Evolutionary conservation across 2,113 vertebrate species (phyloP).

Genomic region (Nibea albiflora): DNA sequence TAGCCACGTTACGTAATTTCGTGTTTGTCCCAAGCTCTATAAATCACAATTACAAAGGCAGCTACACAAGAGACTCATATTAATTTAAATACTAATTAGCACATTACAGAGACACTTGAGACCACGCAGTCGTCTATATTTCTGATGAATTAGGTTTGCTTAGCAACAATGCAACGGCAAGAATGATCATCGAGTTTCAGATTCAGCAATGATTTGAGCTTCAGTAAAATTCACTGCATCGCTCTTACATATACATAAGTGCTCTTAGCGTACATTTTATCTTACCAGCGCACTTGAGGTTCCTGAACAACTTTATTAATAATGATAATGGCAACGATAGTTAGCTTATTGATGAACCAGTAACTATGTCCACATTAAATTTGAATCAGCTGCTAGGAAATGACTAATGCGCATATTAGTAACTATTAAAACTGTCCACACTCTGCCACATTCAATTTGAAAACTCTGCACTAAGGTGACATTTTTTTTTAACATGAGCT

Average conservation of each 20-base stretch:
- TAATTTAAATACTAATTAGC: conserved; percentile 67
- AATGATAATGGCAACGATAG: not conserved
- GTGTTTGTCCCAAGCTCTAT: conserved; percentile 19
- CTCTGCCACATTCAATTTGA: too few species aligned
- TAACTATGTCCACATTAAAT: not conserved
- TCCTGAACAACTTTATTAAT: not conserved
- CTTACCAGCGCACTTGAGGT: not conserved
- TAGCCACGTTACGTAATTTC: conserved; percentile 17
- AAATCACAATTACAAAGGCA: conserved; percentile 52
- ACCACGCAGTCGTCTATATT: conserved; percentile 12
- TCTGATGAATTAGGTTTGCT: conserved; percentile 21
- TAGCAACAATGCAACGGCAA: conserved; percentile 16
- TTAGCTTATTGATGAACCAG: not conserved
- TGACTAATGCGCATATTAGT: not conserved
- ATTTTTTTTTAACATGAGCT: too few species aligned
- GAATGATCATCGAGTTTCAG: not conserved
- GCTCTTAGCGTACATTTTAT: not conserved
- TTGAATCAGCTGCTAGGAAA: not conserved
- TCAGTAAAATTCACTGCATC: not conserved
- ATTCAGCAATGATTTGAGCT: not conserved
- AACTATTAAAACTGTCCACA: not conserved
- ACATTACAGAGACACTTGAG: conserved; percentile 58
- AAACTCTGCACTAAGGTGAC: too few species aligned
- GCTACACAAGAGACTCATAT: conserved; percentile 39
- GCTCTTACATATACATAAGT: not conserved